Evolutionary conservation across 2,888 invertebrate species (phyloP).

Genomic region (Caradrina clavipalpis): DNA sequence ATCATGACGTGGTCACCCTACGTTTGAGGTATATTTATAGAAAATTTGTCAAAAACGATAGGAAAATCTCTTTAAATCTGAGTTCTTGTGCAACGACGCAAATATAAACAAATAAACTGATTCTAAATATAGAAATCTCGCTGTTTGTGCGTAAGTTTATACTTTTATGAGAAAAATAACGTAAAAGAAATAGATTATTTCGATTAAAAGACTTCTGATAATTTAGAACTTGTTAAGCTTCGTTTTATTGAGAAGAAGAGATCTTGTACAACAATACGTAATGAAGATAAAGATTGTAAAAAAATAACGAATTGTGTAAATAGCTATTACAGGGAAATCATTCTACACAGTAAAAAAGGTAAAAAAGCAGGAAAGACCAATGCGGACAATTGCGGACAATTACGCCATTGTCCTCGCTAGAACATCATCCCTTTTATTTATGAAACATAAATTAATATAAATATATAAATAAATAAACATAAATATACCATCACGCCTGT

Average conservation of each 20-base stretch:
- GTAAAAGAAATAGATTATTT: neutral
- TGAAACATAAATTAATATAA: too few species aligned
- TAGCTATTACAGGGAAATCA: too few species aligned
- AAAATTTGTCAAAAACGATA: conserved; percentile 30
- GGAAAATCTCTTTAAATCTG: neutral
- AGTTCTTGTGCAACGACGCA: neutral
- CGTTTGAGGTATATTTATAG: conserved; percentile 25
- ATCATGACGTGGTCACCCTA: conserved; percentile 6
- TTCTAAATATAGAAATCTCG: neutral
- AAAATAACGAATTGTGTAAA: too few species aligned
- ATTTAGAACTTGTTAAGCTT: neutral
- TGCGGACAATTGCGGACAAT: too few species aligned
- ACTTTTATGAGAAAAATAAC: neutral
- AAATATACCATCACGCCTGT: too few species aligned
- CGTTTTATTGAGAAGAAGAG: neutral
- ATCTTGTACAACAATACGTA: neutral
- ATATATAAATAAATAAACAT: too few species aligned
- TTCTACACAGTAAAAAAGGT: too few species aligned
- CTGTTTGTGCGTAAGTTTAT: neutral
- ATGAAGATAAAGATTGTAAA: neutral
- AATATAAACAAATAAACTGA: neutral
- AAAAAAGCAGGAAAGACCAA: neutral
- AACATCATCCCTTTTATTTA: too few species aligned
- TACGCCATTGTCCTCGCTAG: too few species aligned
- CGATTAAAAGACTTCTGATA: neutral